Evolutionary conservation across 2,797 vertebrate species (phyloP).

Genomic region (Protosalanx chinensis): DNA sequence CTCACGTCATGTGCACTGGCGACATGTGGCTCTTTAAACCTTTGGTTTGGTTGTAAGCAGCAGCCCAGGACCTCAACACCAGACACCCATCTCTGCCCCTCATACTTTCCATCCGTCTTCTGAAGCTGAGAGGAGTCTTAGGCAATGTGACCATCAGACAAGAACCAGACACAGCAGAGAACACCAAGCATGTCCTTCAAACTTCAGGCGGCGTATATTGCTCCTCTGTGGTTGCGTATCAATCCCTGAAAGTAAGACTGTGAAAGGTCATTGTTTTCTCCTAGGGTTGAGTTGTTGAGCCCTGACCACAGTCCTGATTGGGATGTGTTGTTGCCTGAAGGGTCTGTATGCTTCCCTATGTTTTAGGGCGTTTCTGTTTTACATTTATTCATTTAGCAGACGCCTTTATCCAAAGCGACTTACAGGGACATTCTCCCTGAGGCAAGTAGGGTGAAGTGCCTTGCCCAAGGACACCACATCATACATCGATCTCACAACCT

Average conservation of each 20-base stretch:
- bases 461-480: too few species aligned
- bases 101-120: not conserved
- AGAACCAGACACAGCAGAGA: constrained; percentile 19
- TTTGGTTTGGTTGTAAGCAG: constrained; percentile 1
- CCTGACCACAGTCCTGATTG: constrained; percentile 37
- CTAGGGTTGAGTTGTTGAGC: constrained; percentile 50
- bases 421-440: too few species aligned
- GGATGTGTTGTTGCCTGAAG: constrained; percentile 28
- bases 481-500: too few species aligned
- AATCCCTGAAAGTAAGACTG: constrained; percentile 68
- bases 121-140: constrained; percentile 41
- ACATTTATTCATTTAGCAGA: too few species aligned
- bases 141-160: constrained; percentile 12
- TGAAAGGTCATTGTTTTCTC: constrained; percentile 69
- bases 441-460: too few species aligned
- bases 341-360: constrained; percentile 10
- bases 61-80: constrained; percentile 31
- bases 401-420: too few species aligned
- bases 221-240: constrained; percentile 63
- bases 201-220: constrained; percentile 51
- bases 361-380: constrained; percentile 8
- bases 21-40: not conserved
- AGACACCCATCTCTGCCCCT: constrained; percentile 15
- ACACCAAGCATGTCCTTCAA: constrained; percentile 40
- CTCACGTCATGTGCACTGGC: too few species aligned